Base-by-base conservation (phyloP, 2,797 vertebrate species). In the Botia almorhae region DNA sequence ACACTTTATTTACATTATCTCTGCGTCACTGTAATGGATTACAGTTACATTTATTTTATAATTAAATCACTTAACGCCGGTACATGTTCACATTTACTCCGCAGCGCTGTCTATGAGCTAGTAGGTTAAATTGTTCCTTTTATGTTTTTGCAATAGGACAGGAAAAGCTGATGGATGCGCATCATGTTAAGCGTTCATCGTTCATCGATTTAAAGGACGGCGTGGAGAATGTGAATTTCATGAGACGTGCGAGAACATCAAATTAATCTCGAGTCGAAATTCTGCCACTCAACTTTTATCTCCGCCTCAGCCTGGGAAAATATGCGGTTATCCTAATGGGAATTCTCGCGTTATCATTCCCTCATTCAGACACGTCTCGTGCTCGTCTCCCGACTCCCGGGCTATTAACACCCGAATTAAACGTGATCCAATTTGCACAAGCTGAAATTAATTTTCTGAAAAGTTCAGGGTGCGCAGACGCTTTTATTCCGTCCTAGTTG, bases 81-180 rank as follows among this genome's bases (percentile, higher is more conserved):
- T n/a, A n/a, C n/a, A n/a, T n/a, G n/a, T n/a, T n/a, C n/a, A n/a
- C n/a, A n/a, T n/a, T n/a, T n/a, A n/a, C n/a, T n/a, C n/a, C n/a
- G n/a, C n/a, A n/a, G n/a, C n/a, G 29, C 4, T 46, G 43, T 46
- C 11, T 46, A 12, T 23, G 56, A 21, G 51, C 17, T 7, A 55
- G 2, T n/a, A n/a, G n/a, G 53, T 61, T 60, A 3, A 19, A 17
- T 29, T 36, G 17, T 75, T 76, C 3, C 0, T 23, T 51, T 51
- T 64, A 13, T 72, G 26, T 19, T 64, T 29, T 43, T 72, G 16
- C 16, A 78, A 36, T 36, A 60, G 11, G 26, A 53, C 46, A 53
- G 43, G 12, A 64, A 76, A 67, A 50, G 65, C 65, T 68, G 71
- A 82, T 67, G 69, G 69, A 68, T 78, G 64, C 39, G 29, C 46